Evolutionary conservation across 2,888 invertebrate genomes (phyloP).

Genomic region (Oxycera nigricornis): DNA sequence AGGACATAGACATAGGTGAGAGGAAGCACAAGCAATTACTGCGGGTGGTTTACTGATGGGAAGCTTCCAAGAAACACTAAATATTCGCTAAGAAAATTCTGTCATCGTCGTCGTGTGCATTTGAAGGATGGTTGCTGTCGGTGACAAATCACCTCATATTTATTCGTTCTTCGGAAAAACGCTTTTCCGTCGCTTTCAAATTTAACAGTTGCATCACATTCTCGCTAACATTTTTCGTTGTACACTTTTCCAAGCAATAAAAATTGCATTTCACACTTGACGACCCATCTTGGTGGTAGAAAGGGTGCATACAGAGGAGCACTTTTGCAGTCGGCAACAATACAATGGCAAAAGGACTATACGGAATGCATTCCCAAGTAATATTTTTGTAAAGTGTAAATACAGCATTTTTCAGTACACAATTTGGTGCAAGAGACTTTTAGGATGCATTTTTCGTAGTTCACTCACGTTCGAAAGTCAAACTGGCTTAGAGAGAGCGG

Average conservation of each 20-base stretch:
- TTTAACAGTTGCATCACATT: constrained; percentile 4
- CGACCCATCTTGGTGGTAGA: constrained; percentile 1
- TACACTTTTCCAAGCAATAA: neutral
- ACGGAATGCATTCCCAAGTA: constrained; percentile 11
- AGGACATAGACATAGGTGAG: too few species aligned
- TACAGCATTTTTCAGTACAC: neutral
- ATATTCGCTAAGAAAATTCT: too few species aligned
- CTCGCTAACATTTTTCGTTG: neutral
- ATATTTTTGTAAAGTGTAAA: neutral
- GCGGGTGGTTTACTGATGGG: too few species aligned
- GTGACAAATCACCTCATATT: neutral
- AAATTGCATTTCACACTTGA: constrained; percentile 18
- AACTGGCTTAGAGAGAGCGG: neutral
- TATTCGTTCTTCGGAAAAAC: neutral
- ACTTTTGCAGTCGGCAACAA: neutral
- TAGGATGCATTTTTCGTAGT: neutral
- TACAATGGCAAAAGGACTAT: neutral
- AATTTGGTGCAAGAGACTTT: constrained; percentile 4
- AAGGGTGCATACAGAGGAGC: neutral
- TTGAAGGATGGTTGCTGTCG: neutral
- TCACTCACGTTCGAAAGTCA: constrained; percentile 18
- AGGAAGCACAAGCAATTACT: too few species aligned
- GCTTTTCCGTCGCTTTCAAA: neutral
- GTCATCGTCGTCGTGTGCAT: neutral
- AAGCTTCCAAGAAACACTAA: too few species aligned